Conservation (phyloP, 2,888 invertebrate genomes). For the Endomychus coccineus region DNA sequence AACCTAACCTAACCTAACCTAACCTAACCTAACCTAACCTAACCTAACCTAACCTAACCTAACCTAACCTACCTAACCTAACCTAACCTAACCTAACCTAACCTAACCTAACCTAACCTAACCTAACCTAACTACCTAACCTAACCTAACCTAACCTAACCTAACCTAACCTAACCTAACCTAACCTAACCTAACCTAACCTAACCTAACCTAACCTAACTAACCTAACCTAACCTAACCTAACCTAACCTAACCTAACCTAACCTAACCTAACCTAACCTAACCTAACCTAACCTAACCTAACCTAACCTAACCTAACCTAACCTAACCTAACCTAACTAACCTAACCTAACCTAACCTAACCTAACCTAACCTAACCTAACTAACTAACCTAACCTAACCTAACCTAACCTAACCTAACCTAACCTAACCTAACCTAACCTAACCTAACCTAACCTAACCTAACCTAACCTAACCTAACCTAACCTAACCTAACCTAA, state of each 20-base stretch:
- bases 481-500: slow-evolving; percentile 15
- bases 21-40: slow-evolving; percentile 5
- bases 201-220: slow-evolving; percentile 2
- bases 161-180: slow-evolving; percentile 4
- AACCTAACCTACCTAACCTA: slow-evolving; percentile 6
- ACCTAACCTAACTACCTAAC: slow-evolving; percentile 14
- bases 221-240: slow-evolving; percentile 5
- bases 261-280: not conserved
- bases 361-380: slow-evolving; percentile 12
- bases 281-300: slow-evolving; percentile 3
- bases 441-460: slow-evolving; percentile 17
- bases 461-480: slow-evolving; percentile 18
- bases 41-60: slow-evolving; percentile 3
- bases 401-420: slow-evolving; percentile 19
- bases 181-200: slow-evolving; percentile 1
- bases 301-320: slow-evolving; percentile 9
- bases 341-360: slow-evolving; percentile 3
- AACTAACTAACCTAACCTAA: slow-evolving; percentile 16
- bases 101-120: slow-evolving; percentile 15
- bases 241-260: slow-evolving; percentile 1
- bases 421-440: slow-evolving; percentile 19
- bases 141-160: slow-evolving; percentile 3
- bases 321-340: slow-evolving; percentile 8
- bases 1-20: slow-evolving; percentile 3
- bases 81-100: slow-evolving; percentile 2